These are phyloP conservation scores for Eucera pruinosa DNA, from an alignment of 2,888 invertebrate genomes.

Conservation along the genomic window DNA sequence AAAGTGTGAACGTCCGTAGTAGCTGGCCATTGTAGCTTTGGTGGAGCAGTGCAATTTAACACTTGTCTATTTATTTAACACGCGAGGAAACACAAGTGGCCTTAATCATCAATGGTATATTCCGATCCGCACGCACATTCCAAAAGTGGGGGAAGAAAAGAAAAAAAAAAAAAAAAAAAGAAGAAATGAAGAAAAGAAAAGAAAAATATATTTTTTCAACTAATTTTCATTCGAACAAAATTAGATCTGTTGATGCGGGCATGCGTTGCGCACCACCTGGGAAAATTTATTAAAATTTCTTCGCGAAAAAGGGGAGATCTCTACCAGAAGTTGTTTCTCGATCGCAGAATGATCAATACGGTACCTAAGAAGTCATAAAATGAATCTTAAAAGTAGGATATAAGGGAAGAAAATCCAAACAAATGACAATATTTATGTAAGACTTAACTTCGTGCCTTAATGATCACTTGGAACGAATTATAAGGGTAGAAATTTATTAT, in stretches of 20 bases:
- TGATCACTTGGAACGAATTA: constrained; percentile 14
- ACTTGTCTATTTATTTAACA: constrained; percentile 34
- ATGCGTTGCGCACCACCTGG: background rate
- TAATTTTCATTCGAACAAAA: background rate
- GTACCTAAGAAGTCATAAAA: constrained; percentile 20
- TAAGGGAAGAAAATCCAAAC: background rate
- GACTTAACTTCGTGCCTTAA: constrained; percentile 23
- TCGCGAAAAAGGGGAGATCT: too few species aligned
- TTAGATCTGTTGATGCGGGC: constrained; percentile 10
- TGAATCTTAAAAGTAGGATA: background rate
- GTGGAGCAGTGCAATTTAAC: constrained; percentile 67
- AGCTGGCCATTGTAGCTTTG: constrained; percentile 26
- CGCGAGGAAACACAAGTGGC: background rate
- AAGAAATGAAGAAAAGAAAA: too few species aligned
- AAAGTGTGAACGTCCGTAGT: constrained; percentile 9
- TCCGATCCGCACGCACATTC: background rate
- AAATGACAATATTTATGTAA: constrained; percentile 43
- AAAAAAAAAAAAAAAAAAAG: too few species aligned
- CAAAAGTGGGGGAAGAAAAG: too few species aligned
- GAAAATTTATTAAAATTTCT: constrained; percentile 4
- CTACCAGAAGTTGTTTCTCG: too few species aligned
- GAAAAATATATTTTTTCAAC: constrained; percentile 4
- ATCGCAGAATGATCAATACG: constrained; percentile 11
- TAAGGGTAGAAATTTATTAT: constrained; percentile 15
- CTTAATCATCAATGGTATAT: constrained; percentile 33